Evolutionary conservation across 2,888 invertebrate genomes (phyloP).

Genomic region (Chrysolina americana): DNA sequence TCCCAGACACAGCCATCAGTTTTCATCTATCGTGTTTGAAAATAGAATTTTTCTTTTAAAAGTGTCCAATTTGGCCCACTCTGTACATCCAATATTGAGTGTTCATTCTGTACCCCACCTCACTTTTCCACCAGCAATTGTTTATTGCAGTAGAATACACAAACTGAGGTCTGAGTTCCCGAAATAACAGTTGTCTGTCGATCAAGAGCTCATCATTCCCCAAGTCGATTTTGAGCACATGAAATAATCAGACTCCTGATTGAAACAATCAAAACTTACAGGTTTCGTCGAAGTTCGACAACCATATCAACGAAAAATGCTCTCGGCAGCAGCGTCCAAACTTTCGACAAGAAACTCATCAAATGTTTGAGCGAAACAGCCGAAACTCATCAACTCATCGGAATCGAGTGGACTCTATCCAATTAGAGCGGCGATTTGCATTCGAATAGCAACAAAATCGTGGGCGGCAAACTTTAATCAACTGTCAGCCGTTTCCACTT

Average conservation of each 20-base stretch:
- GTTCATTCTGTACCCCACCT: too few species aligned
- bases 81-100: too few species aligned
- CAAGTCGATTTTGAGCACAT: background rate
- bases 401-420: slow-evolving; percentile 9
- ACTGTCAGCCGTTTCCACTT: slow-evolving; percentile 12
- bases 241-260: background rate
- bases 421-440: slow-evolving; percentile 20
- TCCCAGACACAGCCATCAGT: too few species aligned
- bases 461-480: slow-evolving; percentile 16
- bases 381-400: slow-evolving; percentile 13
- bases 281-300: background rate
- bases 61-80: too few species aligned
- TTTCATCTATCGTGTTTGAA: too few species aligned
- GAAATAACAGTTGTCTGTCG: too few species aligned
- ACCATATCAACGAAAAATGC: background rate
- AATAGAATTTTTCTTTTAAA: too few species aligned
- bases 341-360: slow-evolving; percentile 14
- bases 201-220: background rate
- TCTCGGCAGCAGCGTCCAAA: background rate
- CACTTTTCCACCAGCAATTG: too few species aligned
- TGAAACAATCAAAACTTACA: background rate
- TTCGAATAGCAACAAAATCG: slow-evolving; percentile 12
- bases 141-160: too few species aligned
- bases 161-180: too few species aligned
- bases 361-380: background rate